A percentile compares a stretch with the other conserved stretches of the same genome.
Evolutionary conservation across 2,888 invertebrate species (phyloP).

Genomic region (Hypena proboscidalis): DNA sequence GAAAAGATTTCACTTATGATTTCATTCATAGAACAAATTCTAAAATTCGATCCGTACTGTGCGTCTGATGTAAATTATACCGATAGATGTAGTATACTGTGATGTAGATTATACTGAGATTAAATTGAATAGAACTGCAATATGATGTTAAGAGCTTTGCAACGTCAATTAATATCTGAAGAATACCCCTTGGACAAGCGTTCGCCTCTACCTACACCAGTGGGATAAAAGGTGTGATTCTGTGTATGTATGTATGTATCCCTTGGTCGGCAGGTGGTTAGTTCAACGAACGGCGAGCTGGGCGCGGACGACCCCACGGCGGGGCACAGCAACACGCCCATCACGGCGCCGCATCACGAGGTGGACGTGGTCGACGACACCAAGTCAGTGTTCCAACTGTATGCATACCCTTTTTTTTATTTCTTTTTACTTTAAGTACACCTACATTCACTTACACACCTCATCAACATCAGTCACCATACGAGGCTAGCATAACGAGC

Average conservation of each 20-base stretch:
- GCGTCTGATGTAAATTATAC: no score
- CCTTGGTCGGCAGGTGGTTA: conserved; percentile 92
- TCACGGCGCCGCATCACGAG: conserved; percentile 96
- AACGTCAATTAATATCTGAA: no score
- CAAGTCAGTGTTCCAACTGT: conserved; percentile 92
- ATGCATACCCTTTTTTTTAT: conserved; percentile 66
- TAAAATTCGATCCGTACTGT: no score
- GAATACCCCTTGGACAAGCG: no score
- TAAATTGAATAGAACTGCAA: no score
- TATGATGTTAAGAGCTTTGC: no score
- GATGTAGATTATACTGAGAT: no score
- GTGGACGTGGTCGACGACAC: conserved; percentile 98
- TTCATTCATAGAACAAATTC: no score
- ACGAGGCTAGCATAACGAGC: conserved; percentile 21
- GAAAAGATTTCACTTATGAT: no score
- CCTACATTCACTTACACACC: conserved; percentile 19
- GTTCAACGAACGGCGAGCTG: conserved; percentile 98
- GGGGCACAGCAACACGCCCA: conserved; percentile 98
- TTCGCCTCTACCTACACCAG: no score
- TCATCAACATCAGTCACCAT: neutral
- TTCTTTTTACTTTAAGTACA: conserved; percentile 46
- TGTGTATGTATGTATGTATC: conserved; percentile 3
- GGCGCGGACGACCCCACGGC: conserved; percentile 98
- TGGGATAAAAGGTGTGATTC: neutral
- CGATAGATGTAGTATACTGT: no score